Evolutionary conservation across 2,888 invertebrate species (phyloP).

Genomic region (Lucinisca nassula): DNA sequence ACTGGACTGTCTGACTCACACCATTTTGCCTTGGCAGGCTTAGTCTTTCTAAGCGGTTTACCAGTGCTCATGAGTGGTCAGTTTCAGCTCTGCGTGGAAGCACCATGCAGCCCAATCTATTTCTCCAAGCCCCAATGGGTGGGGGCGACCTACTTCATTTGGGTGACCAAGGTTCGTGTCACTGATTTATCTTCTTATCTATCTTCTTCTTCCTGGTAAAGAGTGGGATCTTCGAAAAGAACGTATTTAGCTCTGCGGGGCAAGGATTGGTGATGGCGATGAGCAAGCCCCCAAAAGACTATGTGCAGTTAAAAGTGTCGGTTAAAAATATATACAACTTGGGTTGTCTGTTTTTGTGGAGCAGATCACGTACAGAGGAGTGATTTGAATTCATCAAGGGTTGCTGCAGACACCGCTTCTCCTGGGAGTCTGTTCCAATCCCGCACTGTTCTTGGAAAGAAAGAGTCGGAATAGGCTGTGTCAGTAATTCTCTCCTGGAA

Average conservation of each 20-base stretch:
- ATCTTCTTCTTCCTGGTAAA: neutral
- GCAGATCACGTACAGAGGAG: neutral
- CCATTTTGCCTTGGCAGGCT: no score
- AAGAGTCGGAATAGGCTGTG: neutral
- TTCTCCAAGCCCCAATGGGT: no score
- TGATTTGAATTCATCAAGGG: slow-evolving; percentile 4
- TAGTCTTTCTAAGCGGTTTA: no score
- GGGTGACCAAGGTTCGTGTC: no score
- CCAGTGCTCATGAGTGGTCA: no score
- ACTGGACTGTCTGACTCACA: no score
- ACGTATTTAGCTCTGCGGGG: neutral
- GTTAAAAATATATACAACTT: no score
- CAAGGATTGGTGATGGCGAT: neutral
- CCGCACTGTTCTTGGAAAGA: neutral
- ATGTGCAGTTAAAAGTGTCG: neutral
- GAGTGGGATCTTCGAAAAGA: neutral
- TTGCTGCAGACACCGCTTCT: neutral
- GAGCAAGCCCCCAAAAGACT: neutral
- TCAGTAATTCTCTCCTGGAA: neutral
- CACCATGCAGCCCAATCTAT: no score
- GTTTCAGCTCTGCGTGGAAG: no score
- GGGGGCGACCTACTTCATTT: no score
- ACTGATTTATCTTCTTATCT: no score
- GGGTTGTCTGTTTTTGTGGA: neutral
- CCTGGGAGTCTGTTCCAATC: neutral